Evolutionary conservation across 2,888 invertebrate species (phyloP).

Genomic region (Melanargia galathea): DNA sequence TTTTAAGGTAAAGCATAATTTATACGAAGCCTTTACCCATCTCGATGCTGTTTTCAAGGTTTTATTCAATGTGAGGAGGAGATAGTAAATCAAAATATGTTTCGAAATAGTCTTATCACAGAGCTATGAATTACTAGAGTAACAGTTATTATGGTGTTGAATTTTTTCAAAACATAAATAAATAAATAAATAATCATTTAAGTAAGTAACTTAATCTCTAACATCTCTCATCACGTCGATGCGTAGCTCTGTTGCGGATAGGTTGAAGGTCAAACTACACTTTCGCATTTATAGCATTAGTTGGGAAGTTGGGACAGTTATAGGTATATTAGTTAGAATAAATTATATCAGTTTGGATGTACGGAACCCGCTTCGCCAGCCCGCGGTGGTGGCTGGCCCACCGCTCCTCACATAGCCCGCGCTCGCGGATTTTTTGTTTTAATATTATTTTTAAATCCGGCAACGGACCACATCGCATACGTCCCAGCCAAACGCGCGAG

Average conservation of each 20-base stretch:
- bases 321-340: background rate
- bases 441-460: conserved; percentile 71
- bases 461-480: conserved; percentile 52
- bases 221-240: too few relatives aligned
- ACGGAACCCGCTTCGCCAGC: conserved; percentile 25
- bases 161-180: too few relatives aligned
- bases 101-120: background rate
- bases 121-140: too few relatives aligned
- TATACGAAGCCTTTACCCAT: conserved; percentile 23
- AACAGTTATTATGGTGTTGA: too few relatives aligned
- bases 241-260: too few relatives aligned
- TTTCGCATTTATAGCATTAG: too few relatives aligned
- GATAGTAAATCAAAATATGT: conserved; percentile 25
- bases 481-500: conserved; percentile 48
- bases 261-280: too few relatives aligned
- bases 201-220: too few relatives aligned
- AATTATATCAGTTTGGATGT: conserved; percentile 3
- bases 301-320: too few relatives aligned
- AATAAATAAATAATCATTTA: too few relatives aligned
- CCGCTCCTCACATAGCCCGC: conserved; percentile 45
- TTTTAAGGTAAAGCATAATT: conserved; percentile 28
- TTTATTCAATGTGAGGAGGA: conserved; percentile 28
- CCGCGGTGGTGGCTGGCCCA: conserved; percentile 20
- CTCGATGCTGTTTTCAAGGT: conserved; percentile 33
- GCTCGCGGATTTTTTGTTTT: conserved; percentile 55